Conservation (phyloP, 1,140 invertebrate species). For the Diorhabda elongata region DNA sequence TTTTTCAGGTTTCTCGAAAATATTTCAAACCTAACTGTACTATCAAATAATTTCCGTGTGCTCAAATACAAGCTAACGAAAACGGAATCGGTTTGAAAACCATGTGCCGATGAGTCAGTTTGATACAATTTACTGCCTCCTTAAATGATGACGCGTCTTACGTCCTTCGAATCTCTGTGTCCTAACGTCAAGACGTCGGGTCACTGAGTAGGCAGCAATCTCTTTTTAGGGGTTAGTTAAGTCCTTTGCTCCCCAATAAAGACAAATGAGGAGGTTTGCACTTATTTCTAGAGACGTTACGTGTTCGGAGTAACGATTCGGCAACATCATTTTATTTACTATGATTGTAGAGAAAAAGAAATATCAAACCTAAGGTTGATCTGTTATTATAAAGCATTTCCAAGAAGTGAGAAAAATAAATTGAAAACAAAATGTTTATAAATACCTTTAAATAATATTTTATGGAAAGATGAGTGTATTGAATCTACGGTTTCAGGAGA, state of each 20-base stretch:
- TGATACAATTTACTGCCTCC: slow-evolving; percentile 33
- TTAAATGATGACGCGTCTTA: slow-evolving; percentile 28
- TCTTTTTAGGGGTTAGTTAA: slow-evolving; percentile 41
- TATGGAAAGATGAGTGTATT: too few relatives aligned
- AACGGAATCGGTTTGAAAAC: slow-evolving; percentile 5
- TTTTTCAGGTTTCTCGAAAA: too few relatives aligned
- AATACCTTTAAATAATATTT: too few relatives aligned
- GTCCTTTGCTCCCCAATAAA: slow-evolving; percentile 44
- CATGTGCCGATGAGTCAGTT: slow-evolving; percentile 34
- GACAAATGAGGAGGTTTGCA: slow-evolving; percentile 46
- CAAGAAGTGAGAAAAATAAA: too few relatives aligned
- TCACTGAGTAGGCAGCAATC: slow-evolving; percentile 23
- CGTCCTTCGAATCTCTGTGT: slow-evolving; percentile 23
- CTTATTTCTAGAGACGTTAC: slow-evolving; percentile 38
- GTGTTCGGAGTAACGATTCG: slow-evolving; percentile 23
- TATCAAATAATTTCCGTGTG: slow-evolving; percentile 5
- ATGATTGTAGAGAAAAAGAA: too few relatives aligned
- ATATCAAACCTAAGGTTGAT: too few relatives aligned
- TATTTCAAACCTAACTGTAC: background rate
- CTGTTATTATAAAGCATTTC: too few relatives aligned
- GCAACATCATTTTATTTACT: background rate
- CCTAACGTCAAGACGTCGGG: slow-evolving; percentile 26
- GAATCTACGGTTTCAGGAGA: too few relatives aligned
- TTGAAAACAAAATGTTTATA: too few relatives aligned
- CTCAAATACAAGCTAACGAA: slow-evolving; percentile 8